Evolutionary conservation across 2,888 invertebrate genomes (phyloP).

Genomic region (Podotricha telesiphe): DNA sequence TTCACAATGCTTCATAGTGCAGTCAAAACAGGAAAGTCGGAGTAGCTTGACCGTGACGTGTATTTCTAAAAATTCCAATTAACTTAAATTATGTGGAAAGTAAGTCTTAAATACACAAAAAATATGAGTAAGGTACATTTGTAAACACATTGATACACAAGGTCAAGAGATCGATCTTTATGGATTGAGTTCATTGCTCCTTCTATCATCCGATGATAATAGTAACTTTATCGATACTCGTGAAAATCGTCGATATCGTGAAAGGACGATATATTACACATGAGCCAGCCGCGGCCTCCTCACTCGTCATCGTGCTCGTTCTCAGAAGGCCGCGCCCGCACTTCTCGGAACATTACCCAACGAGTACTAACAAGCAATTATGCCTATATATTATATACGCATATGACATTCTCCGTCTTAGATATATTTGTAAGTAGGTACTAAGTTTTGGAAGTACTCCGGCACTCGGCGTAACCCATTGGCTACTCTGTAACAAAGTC

Average conservation of each 20-base stretch:
- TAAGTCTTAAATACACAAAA: too few relatives aligned
- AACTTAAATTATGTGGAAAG: too few relatives aligned
- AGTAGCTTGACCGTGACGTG: too few relatives aligned
- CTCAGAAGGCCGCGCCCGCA: slow-evolving; percentile 32
- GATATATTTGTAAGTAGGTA: background rate
- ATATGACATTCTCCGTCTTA: slow-evolving; percentile 1
- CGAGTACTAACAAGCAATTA: slow-evolving; percentile 17
- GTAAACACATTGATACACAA: background rate
- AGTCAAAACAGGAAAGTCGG: too few relatives aligned
- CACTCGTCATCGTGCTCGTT: slow-evolving; percentile 29
- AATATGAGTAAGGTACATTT: too few relatives aligned
- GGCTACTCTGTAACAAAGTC: background rate
- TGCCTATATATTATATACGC: slow-evolving; percentile 1
- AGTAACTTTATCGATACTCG: background rate
- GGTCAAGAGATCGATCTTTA: background rate
- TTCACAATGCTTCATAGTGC: too few relatives aligned
- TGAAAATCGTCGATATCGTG: background rate
- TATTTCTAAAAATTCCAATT: too few relatives aligned
- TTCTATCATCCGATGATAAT: background rate
- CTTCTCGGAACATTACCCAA: slow-evolving; percentile 35
- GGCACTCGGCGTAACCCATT: background rate
- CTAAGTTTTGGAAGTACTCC: background rate
- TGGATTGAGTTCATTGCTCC: background rate
- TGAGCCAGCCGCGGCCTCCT: background rate
- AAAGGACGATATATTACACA: background rate